These are phyloP conservation scores for Sinocyclocheilus grahami DNA, from an alignment of 2,113 vertebrate species.

Conservation along the genomic window DNA sequence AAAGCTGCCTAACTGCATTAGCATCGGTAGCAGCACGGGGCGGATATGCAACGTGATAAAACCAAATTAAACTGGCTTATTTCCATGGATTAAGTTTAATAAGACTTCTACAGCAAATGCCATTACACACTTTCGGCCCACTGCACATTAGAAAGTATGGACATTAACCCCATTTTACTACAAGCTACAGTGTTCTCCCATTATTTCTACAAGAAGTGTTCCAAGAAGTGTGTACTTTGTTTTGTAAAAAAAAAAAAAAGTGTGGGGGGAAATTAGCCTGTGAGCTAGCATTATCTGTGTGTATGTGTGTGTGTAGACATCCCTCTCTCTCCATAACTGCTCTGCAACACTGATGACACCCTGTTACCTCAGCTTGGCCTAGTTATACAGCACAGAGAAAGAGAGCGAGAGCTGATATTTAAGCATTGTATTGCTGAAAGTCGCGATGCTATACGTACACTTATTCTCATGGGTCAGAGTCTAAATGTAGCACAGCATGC, in stretches of 20 bases:
- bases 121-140: slow-evolving; percentile 33
- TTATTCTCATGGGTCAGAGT: slow-evolving; percentile 32
- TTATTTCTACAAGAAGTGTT: slow-evolving; percentile 29
- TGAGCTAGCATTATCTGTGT: neutral
- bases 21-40: slow-evolving; percentile 32
- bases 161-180: slow-evolving; percentile 17
- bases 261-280: neutral
- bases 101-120: slow-evolving; percentile 47
- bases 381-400: slow-evolving; percentile 45
- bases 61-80: slow-evolving; percentile 40
- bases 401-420: slow-evolving; percentile 31
- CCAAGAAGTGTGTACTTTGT: slow-evolving; percentile 12
- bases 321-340: slow-evolving; percentile 21
- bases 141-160: slow-evolving; percentile 35
- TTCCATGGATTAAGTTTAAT: slow-evolving; percentile 47
- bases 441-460: slow-evolving; percentile 11
- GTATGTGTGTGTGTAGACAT: neutral
- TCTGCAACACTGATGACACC: slow-evolving; percentile 36
- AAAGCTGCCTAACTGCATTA: slow-evolving; percentile 42
- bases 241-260: neutral
- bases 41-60: slow-evolving; percentile 33
- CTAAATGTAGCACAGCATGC: slow-evolving; percentile 29
- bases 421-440: slow-evolving; percentile 30
- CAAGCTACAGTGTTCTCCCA: neutral
- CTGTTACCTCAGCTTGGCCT: slow-evolving; percentile 53